A percentile compares a stretch with the other conserved stretches of the same genome.
phyloP scores from a whole-genome alignment of 1,140 invertebrate species.

The Cotesia glomerata region DNA sequence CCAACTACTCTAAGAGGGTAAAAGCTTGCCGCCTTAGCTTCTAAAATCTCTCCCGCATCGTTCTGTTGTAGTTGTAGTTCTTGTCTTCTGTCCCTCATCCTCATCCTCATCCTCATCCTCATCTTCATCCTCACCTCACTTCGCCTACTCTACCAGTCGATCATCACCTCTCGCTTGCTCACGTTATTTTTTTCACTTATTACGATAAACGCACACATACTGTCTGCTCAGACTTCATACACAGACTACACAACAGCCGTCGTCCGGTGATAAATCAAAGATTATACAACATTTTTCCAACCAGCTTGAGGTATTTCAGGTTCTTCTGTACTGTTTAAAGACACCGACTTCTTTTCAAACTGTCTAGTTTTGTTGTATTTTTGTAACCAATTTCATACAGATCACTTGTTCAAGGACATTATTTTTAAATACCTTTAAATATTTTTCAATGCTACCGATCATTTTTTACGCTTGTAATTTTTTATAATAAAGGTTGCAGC shows the following conservation, averaged over 20 bases:
- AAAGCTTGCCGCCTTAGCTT: constrained; percentile 1
- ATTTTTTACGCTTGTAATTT: too few relatives aligned
- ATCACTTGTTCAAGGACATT: too few relatives aligned
- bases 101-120: not conserved
- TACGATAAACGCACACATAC: not conserved
- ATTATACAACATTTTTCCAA: constrained; percentile 37
- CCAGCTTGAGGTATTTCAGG: constrained; percentile 23
- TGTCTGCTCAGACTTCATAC: too few relatives aligned
- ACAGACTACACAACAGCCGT: not conserved
- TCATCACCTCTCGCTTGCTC: not conserved
- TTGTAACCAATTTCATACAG: too few relatives aligned
- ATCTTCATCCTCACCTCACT: too few relatives aligned
- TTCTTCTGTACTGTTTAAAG: not conserved
- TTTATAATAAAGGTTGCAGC: too few relatives aligned
- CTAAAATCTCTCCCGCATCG: not conserved
- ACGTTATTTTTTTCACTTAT: not conserved
- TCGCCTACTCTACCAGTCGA: too few relatives aligned
- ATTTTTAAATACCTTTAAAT: too few relatives aligned
- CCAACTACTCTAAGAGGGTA: constrained; percentile 6
- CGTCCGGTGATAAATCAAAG: constrained; percentile 33
- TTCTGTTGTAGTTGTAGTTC: not conserved
- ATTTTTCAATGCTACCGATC: too few relatives aligned
- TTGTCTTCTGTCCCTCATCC: not conserved
- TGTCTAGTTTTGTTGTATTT: too few relatives aligned
- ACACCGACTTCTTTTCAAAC: too few relatives aligned